These are phyloP conservation scores for Mayetiola destructor DNA, from an alignment of 2,888 invertebrate genomes.

Conservation along the genomic window DNA sequence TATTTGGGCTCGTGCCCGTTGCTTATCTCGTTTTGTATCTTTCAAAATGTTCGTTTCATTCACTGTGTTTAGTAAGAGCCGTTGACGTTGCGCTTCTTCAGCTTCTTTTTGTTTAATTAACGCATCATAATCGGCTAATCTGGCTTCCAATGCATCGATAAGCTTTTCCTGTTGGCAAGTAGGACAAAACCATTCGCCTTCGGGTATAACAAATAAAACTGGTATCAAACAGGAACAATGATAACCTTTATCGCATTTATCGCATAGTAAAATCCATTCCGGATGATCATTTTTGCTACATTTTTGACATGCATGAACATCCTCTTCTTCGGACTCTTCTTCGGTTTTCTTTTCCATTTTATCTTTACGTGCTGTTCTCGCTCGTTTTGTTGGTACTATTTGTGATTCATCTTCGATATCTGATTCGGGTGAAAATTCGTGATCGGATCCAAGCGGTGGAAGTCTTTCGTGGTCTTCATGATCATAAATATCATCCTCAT, in stretches of 20 bases:
- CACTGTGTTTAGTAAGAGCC: constrained; percentile 59
- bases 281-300: constrained; percentile 88
- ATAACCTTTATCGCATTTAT: constrained; percentile 91
- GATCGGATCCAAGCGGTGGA: constrained; percentile 62
- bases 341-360: constrained; percentile 26
- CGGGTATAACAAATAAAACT: constrained; percentile 82
- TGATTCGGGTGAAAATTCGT: constrained; percentile 86
- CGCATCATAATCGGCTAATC: constrained; percentile 62
- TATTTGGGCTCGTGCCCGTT: not conserved
- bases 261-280: constrained; percentile 93
- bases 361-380: constrained; percentile 73
- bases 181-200: constrained; percentile 97
- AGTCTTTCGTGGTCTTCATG: constrained; percentile 38
- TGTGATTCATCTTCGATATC: constrained; percentile 55
- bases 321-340: constrained; percentile 19
- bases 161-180: constrained; percentile 83
- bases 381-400: constrained; percentile 58
- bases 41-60: constrained; percentile 56
- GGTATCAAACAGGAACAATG: constrained; percentile 93
- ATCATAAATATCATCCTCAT: constrained; percentile 36
- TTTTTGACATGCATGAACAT: constrained; percentile 63
- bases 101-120: constrained; percentile 48
- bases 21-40: constrained; percentile 14
- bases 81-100: constrained; percentile 50
- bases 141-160: constrained; percentile 56